A percentile compares a stretch with the other conserved stretches of the same genome.
Conservation (phyloP, 1,140 invertebrate species). For the Cardiocondyla obscurior region DNA sequence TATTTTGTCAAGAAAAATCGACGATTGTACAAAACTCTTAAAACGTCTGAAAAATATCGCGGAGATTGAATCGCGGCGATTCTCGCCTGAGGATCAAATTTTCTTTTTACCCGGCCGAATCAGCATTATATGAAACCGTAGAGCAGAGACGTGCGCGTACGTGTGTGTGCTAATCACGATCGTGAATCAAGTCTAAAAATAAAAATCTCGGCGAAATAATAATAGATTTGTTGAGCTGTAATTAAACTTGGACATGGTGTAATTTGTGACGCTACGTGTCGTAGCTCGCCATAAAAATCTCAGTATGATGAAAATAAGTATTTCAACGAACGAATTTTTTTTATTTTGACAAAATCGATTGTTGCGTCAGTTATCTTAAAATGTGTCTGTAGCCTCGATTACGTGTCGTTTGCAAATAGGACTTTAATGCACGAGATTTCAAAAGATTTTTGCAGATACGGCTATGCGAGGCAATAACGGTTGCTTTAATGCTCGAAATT, state of each 20-base stretch:
- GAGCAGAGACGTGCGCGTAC: not conserved
- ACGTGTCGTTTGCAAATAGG: not conserved
- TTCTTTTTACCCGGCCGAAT: not conserved
- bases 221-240: not conserved
- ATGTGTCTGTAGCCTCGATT: not conserved
- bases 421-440: not conserved
- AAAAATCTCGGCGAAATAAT: not conserved
- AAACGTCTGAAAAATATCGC: not conserved
- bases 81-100: too few species aligned
- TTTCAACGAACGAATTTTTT: not conserved
- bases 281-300: not conserved
- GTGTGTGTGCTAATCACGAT: not conserved
- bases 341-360: not conserved
- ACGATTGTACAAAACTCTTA: not conserved
- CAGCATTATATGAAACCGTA: not conserved
- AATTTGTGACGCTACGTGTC: not conserved
- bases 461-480: not conserved
- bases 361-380: not conserved
- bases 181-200: not conserved
- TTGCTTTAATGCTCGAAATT: not conserved
- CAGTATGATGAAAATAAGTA: not conserved
- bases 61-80: not conserved
- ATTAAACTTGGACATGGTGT: not conserved
- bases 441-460: not conserved
- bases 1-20: not conserved